phyloP scores from a whole-genome alignment of 2,113 vertebrate genomes.

The Phyllostomus hastatus region DNA sequence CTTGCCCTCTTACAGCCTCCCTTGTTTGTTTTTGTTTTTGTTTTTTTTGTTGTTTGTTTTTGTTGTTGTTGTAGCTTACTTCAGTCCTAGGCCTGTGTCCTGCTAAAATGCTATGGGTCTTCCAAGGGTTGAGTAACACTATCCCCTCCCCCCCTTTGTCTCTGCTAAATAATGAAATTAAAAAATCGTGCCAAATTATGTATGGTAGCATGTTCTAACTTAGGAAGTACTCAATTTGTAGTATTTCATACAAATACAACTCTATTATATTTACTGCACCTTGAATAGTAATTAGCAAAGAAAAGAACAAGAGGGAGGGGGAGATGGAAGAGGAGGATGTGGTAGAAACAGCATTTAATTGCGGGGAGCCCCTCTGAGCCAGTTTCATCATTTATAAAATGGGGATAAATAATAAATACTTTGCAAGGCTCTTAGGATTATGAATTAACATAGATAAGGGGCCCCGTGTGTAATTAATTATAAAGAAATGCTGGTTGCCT shows the following conservation, averaged over 20 bases:
- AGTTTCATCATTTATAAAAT: neutral
- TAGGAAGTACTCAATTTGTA: neutral
- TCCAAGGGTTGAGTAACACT: neutral
- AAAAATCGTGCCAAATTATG: neutral
- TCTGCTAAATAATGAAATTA: neutral
- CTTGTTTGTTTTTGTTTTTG: neutral
- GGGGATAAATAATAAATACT: neutral
- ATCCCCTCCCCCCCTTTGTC: neutral
- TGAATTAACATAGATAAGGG: slow-evolving; percentile 22
- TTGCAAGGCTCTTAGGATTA: neutral
- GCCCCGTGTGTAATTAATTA: neutral
- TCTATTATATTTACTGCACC: neutral
- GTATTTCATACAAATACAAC: neutral
- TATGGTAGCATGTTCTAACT: neutral
- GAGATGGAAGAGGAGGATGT: neutral
- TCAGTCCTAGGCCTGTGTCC: neutral
- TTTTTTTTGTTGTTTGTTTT: no score
- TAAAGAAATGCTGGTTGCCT: slow-evolving; percentile 1
- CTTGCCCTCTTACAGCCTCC: neutral
- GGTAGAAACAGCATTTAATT: neutral
- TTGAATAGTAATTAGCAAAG: neutral
- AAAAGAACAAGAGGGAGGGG: neutral
- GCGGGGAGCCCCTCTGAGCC: neutral
- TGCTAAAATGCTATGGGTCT: neutral
- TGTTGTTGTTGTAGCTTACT: neutral